These are phyloP conservation scores for Xestia sexstrigata DNA, from an alignment of 2,888 invertebrate genomes.

Conservation along the genomic window DNA sequence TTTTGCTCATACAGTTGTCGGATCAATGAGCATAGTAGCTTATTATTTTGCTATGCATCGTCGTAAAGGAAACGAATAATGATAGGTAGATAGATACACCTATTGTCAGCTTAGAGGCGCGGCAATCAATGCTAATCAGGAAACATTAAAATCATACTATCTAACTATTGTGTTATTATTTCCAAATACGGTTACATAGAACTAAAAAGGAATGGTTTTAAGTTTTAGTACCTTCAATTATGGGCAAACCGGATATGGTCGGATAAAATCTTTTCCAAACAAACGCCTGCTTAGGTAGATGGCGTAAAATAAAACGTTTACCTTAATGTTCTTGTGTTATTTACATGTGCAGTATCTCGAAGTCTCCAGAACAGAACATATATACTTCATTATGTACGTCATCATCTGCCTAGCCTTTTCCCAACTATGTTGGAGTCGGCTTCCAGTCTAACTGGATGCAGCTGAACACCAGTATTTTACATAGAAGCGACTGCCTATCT, in stretches of 20 bases:
- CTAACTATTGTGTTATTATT: conserved; percentile 36
- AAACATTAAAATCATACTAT: conserved; percentile 52
- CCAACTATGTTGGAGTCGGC: no score
- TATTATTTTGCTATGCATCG: conserved; percentile 59
- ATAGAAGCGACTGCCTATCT: no score
- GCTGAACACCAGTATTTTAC: no score
- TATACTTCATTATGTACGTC: background rate
- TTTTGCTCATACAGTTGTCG: conserved; percentile 40
- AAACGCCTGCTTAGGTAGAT: background rate
- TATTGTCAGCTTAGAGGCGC: conserved; percentile 63
- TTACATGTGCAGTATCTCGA: conserved; percentile 10
- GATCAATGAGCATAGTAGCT: conserved; percentile 51
- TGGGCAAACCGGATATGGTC: conserved; percentile 47
- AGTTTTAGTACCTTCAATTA: conserved; percentile 26
- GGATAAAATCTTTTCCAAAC: conserved; percentile 44
- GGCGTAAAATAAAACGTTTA: conserved; percentile 21
- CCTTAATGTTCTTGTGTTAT: background rate
- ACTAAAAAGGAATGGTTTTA: conserved; percentile 39
- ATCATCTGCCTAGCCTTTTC: no score
- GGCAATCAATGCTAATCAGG: conserved; percentile 45
- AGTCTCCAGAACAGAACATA: conserved; percentile 12
- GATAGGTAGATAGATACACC: conserved; percentile 39
- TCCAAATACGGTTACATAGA: conserved; percentile 28
- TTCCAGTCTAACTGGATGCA: no score
- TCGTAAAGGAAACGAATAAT: conserved; percentile 63